phyloP scores from a whole-genome alignment of 1,140 invertebrate species.

The Lethrus apterus region DNA sequence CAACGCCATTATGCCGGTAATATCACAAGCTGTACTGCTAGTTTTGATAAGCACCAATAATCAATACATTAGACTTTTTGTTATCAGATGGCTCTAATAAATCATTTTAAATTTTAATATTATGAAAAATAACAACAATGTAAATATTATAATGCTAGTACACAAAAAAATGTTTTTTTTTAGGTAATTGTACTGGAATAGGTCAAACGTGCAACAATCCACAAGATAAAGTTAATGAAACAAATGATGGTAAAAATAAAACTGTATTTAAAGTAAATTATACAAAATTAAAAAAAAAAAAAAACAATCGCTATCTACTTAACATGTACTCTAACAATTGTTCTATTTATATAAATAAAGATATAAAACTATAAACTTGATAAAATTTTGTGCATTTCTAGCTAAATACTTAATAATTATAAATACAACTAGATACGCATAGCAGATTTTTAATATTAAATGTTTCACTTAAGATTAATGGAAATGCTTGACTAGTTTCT shows the following conservation, averaged over 20 bases:
- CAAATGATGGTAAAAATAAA: constrained; percentile 32
- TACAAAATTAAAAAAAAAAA: constrained; percentile 37
- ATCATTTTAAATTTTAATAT: no score
- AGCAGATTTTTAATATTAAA: constrained; percentile 27
- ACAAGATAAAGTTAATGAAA: not conserved
- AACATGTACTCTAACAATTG: constrained; percentile 32
- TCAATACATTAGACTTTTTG: no score
- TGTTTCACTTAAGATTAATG: constrained; percentile 29
- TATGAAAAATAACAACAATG: no score
- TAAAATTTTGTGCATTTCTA: constrained; percentile 20
- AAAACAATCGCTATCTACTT: constrained; percentile 34
- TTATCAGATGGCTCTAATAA: no score
- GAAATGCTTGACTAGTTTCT: constrained; percentile 38
- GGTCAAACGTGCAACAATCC: no score
- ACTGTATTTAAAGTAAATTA: constrained; percentile 37
- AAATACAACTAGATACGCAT: constrained; percentile 35
- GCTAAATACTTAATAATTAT: constrained; percentile 27
- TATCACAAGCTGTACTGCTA: no score
- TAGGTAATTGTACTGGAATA: no score
- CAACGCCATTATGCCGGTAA: no score
- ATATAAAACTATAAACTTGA: constrained; percentile 17
- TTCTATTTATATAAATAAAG: constrained; percentile 26
- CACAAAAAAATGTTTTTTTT: no score
- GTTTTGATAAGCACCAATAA: no score
- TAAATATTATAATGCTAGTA: no score